Base-by-base conservation (phyloP, 2,113 vertebrate species). In the Grallaria varia region DNA sequence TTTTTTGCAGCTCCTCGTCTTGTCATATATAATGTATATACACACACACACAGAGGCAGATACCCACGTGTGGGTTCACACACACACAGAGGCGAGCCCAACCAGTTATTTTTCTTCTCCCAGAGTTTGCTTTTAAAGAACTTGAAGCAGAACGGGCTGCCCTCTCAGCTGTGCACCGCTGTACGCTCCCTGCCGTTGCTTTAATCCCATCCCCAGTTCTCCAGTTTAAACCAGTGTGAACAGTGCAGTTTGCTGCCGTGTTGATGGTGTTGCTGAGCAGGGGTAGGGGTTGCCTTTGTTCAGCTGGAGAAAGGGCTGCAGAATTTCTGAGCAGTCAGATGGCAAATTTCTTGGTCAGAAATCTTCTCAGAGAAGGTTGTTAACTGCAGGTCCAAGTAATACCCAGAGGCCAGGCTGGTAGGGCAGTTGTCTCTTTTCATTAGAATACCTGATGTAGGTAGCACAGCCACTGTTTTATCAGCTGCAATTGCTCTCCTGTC, bases 321-420 rank as follows among this genome's bases (percentile, higher is more conserved):
- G 8, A 74, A 68, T 66, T 80, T 79, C 31, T 50, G 40, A 62
- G 58, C 24, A 47, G 35, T 28, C 40, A 53, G 66, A 39, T 3
- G 1, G 55, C 53, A 64, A 25, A 84, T 86, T 47, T 20, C 30
- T 68, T 56, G 19, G 55, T 92, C 31, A 49, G 60, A 88, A 92
- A 86, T 25, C 45, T 77, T 22, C 50, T 59, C 58, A 14, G 8
- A 47, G 39, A 40, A 39, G 21, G 50, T 71, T 2, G 3, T 67
- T 87, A 84, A 37, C 27, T 78, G 31, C 15, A 75, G 33, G 64
- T 60, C 56, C 73, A 30, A 83, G 50, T 50, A 72, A 58, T 93
- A 76, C 64, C 87, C 59, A 71, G 83, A 89, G 85, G 84, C 94
- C 64, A 84, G 76, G 47, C 76, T 89, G 80, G 21, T 77, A 44